Percentiles rank a stretch among this genome's conserved stretches.
phyloP scores from a whole-genome alignment of 2,113 vertebrate genomes.

The Eretmochelys imbricata region DNA sequence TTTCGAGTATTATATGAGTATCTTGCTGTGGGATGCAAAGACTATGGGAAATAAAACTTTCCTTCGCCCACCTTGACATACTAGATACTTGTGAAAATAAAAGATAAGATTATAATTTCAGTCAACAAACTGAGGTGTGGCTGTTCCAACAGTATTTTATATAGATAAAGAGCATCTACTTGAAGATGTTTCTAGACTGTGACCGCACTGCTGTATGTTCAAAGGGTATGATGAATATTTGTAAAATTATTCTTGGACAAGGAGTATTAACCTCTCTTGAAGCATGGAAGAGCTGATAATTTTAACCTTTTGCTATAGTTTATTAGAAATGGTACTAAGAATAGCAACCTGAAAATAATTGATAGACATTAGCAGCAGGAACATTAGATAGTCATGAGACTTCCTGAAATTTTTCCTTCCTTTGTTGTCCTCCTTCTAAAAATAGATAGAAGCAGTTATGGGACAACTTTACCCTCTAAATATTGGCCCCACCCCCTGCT shows the following conservation, averaged over 20 bases:
- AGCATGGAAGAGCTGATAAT: neutral
- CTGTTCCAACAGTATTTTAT: neutral
- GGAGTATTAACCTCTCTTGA: neutral
- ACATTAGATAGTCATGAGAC: neutral
- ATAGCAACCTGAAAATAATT: neutral
- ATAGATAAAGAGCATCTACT: neutral
- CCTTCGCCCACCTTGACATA: rapidly evolving
- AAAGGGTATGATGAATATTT: neutral
- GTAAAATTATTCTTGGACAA: neutral
- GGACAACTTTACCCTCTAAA: slow-evolving; percentile 7
- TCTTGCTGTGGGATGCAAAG: slow-evolving; percentile 37
- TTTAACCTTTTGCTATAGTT: neutral
- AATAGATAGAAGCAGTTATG: slow-evolving; percentile 32
- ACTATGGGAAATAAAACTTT: slow-evolving; percentile 30
- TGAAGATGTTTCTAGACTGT: rapidly evolving
- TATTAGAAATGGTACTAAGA: neutral
- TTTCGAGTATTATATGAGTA: slow-evolving; percentile 18
- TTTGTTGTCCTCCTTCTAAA: slow-evolving; percentile 36
- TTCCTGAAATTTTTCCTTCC: slow-evolving; percentile 11
- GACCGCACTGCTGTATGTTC: neutral
- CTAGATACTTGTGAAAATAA: neutral
- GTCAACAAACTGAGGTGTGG: neutral
- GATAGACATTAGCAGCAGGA: slow-evolving; percentile 2
- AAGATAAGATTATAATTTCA: neutral
- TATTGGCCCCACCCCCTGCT: neutral